phyloP scores from a whole-genome alignment of 1,140 invertebrate genomes.

The Caenorhabditis brenneri region DNA sequence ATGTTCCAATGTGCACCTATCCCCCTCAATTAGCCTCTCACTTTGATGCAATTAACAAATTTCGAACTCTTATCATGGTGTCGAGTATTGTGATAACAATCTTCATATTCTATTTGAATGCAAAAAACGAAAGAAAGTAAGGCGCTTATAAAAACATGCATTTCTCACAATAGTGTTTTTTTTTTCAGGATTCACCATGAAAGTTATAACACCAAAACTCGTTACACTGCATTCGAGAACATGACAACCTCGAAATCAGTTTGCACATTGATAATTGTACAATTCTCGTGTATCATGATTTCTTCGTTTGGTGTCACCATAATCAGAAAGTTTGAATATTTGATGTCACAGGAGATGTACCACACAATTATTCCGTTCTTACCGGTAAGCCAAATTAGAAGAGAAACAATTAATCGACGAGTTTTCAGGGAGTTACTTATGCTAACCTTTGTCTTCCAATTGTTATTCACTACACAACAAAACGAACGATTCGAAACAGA shows the following conservation, averaged over 20 bases:
- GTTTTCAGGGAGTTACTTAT: not conserved
- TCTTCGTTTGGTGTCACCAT: conserved; percentile 2
- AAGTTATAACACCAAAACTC: not conserved
- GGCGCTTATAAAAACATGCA: no score
- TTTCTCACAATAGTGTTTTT: not conserved
- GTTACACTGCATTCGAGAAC: not conserved
- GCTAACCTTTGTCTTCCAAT: not conserved
- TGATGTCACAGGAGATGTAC: not conserved
- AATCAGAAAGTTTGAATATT: not conserved
- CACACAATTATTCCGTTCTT: not conserved
- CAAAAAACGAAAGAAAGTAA: not conserved
- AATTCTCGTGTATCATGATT: not conserved
- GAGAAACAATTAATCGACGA: not conserved
- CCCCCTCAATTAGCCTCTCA: not conserved
- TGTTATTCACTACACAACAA: not conserved
- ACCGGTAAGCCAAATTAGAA: no score
- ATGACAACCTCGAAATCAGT: conserved; percentile 1
- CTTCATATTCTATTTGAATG: not conserved
- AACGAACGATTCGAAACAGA: not conserved
- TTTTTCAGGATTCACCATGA: not conserved
- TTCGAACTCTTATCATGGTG: not conserved
- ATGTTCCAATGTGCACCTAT: conserved; percentile 4
- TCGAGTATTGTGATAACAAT: not conserved
- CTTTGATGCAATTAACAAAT: not conserved
- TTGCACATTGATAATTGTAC: not conserved